Conservation (phyloP, 2,113 vertebrate species). For the Cardinalis cardinalis region DNA sequence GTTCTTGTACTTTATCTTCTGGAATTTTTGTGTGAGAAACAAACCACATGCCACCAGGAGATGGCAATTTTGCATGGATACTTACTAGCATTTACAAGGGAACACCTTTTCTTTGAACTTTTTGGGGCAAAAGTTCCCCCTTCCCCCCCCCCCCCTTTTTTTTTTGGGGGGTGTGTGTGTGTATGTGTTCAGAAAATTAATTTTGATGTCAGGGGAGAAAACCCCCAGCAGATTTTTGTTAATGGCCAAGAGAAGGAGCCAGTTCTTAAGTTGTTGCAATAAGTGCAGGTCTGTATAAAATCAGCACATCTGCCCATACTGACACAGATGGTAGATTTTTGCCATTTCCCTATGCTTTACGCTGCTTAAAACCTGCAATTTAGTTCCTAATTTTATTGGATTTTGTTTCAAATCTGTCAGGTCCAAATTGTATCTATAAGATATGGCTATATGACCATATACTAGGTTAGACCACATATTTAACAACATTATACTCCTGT, state of each 20-base stretch:
- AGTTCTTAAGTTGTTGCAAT: not conserved
- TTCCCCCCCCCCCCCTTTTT: accelerated
- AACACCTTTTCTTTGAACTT: not conserved
- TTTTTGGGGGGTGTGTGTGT: no score
- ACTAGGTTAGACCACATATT: not conserved
- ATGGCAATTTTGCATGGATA: not conserved
- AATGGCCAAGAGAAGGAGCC: not conserved
- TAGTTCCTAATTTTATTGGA: not conserved
- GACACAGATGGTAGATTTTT: not conserved
- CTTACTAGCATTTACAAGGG: not conserved
- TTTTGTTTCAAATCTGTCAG: not conserved
- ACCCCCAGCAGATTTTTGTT: not conserved
- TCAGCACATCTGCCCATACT: not conserved
- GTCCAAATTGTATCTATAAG: not conserved
- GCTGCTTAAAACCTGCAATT: not conserved
- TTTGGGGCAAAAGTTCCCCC: not conserved
- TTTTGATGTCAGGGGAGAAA: not conserved
- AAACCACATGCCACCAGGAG: not conserved
- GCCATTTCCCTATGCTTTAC: not conserved
- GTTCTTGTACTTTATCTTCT: not conserved
- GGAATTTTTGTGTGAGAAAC: not conserved
- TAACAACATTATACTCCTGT: not conserved
- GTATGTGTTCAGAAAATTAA: not conserved
- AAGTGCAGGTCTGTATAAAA: not conserved
- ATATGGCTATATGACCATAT: not conserved